phyloP scores from a whole-genome alignment of 30 jellyfish, hydroid and myxozoan genomes.

The Mastigias papua region DNA sequence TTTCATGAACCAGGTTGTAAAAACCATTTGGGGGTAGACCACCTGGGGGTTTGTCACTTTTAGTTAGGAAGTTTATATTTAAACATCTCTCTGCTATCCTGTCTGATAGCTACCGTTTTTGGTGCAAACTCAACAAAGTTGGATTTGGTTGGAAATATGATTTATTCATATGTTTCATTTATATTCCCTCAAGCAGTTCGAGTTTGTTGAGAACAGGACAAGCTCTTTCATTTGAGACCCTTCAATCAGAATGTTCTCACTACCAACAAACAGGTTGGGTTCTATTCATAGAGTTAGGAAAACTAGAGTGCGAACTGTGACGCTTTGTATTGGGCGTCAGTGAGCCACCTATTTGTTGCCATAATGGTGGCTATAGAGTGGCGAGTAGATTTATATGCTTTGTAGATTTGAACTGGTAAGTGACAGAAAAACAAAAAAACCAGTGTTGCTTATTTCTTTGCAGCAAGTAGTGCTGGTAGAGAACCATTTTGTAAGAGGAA shows the following conservation, averaged over 20 bases:
- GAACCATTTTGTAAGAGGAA: too few relatives aligned
- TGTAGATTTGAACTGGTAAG: not conserved
- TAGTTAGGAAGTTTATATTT: conserved; percentile 20
- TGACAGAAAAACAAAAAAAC: too few relatives aligned
- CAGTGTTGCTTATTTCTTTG: too few relatives aligned
- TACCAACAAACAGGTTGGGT: conserved; percentile 9
- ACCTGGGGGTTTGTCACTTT: conserved; percentile 48
- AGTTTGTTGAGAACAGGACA: conserved; percentile 30
- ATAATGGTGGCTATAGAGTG: not conserved
- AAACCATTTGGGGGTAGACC: conserved; percentile 35
- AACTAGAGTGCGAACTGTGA: not conserved
- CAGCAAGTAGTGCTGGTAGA: too few relatives aligned
- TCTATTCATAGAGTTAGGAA: not conserved
- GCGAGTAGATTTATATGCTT: not conserved
- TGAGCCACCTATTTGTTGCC: not conserved
- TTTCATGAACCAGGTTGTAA: conserved; percentile 27
- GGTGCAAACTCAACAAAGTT: conserved; percentile 24
- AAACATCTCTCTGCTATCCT: conserved; percentile 3
- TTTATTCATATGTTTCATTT: conserved; percentile 32
- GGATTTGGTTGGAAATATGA: conserved; percentile 14
- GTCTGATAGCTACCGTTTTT: conserved; percentile 23
- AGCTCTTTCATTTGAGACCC: conserved; percentile 30
- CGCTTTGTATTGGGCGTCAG: not conserved
- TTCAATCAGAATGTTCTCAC: conserved; percentile 50
- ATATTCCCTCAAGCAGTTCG: conserved; percentile 48